phyloP scores from a whole-genome alignment of 2,113 vertebrate genomes.

The Colistium nudipinnis region DNA sequence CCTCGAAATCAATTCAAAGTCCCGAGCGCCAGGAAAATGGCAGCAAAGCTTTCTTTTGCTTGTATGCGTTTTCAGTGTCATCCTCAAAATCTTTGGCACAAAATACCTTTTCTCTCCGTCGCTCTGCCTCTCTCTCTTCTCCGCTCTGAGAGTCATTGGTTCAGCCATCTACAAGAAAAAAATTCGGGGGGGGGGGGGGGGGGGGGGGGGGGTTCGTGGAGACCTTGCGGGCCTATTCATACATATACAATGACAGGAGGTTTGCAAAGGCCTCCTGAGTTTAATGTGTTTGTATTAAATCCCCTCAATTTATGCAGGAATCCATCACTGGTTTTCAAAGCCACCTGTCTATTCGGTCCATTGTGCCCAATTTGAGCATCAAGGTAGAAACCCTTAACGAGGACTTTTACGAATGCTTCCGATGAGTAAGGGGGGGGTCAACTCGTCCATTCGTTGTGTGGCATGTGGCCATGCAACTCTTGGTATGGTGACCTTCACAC shows the following conservation, averaged over 20 bases:
- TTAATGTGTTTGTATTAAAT: conserved; percentile 62
- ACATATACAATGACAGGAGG: conserved; percentile 51
- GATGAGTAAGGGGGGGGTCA: too few species aligned
- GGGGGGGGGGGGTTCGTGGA: conserved; percentile 24
- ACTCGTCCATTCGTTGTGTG: too few species aligned
- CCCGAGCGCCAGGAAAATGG: conserved; percentile 38
- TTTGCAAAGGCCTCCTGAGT: conserved; percentile 50
- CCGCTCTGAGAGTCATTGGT: conserved; percentile 48
- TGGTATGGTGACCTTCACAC: too few species aligned
- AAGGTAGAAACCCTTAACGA: too few species aligned
- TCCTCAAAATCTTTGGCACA: conserved; percentile 62
- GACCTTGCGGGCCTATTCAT: conserved; percentile 54
- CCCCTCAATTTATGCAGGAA: conserved; percentile 44
- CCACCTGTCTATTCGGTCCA: conserved; percentile 41
- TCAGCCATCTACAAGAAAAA: conserved; percentile 43
- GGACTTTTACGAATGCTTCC: too few species aligned
- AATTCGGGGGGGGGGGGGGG: conserved; percentile 2
- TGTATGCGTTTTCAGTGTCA: conserved; percentile 63
- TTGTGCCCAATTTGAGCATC: conserved; percentile 35
- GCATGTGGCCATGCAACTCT: too few species aligned
- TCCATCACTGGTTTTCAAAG: conserved; percentile 42
- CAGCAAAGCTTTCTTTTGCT: conserved; percentile 55
- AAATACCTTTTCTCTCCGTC: conserved; percentile 44
- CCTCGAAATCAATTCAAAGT: conserved; percentile 47
- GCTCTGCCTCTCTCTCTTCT: conserved; percentile 5